phyloP scores from a whole-genome alignment of 1,140 invertebrate species.

The Drosophila ercepeae region DNA sequence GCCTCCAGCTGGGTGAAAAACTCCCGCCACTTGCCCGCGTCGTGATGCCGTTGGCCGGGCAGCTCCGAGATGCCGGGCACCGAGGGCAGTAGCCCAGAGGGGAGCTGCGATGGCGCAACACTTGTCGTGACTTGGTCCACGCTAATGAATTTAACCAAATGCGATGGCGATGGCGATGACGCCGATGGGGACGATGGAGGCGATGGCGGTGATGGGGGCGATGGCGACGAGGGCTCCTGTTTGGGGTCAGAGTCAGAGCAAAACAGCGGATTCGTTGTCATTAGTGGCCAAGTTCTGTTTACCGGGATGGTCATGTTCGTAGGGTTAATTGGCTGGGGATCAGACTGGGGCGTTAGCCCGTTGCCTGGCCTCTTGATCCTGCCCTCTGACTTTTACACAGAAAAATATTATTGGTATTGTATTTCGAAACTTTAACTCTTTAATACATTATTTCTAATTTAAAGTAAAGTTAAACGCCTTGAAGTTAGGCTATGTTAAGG shows the following conservation, averaged over 20 bases:
- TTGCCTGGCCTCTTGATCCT: slow-evolving; percentile 33
- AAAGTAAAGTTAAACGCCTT: too few relatives aligned
- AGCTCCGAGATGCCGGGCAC: slow-evolving; percentile 83
- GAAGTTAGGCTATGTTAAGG: too few relatives aligned
- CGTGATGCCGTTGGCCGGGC: slow-evolving; percentile 85
- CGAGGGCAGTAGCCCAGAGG: slow-evolving; percentile 71
- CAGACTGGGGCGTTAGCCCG: slow-evolving; percentile 65
- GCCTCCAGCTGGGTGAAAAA: slow-evolving; percentile 87
- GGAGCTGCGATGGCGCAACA: slow-evolving; percentile 81
- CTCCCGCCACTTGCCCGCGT: slow-evolving; percentile 87
- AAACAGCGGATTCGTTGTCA: slow-evolving; percentile 55
- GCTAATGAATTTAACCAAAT: slow-evolving; percentile 83
- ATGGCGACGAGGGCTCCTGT: slow-evolving; percentile 40
- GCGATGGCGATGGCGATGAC: slow-evolving; percentile 28
- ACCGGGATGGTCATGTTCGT: slow-evolving; percentile 57
- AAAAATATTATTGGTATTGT: neutral
- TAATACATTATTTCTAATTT: neutral
- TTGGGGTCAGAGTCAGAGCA: slow-evolving; percentile 55
- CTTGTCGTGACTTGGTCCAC: slow-evolving; percentile 84
- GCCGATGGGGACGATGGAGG: slow-evolving; percentile 17
- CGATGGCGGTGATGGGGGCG: slow-evolving; percentile 3
- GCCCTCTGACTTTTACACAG: slow-evolving; percentile 18
- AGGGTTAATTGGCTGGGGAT: slow-evolving; percentile 76
- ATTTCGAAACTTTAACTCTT: neutral
- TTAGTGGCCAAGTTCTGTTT: slow-evolving; percentile 70